phyloP scores from a whole-genome alignment of 2,888 invertebrate genomes.

The Beris morrisii region DNA sequence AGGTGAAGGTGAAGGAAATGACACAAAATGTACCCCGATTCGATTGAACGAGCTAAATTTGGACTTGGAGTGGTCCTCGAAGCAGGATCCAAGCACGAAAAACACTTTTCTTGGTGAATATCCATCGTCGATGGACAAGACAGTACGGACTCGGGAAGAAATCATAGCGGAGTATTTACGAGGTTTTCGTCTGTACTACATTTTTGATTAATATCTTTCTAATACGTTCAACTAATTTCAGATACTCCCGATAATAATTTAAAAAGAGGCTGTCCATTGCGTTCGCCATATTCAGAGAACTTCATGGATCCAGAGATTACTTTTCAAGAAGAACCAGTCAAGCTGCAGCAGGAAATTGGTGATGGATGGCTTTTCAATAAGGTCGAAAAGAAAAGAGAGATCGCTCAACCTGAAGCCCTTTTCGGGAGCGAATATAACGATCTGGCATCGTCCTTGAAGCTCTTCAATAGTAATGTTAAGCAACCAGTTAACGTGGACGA shows the following conservation, averaged over 20 bases:
- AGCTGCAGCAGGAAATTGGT: background rate
- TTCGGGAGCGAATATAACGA: slow-evolving; percentile 16
- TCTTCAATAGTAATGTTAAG: slow-evolving; percentile 1
- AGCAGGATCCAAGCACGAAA: background rate
- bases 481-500: background rate
- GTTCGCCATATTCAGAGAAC: slow-evolving; percentile 3
- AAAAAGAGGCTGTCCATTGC: background rate
- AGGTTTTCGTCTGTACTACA: too few species aligned
- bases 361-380: background rate
- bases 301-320: background rate
- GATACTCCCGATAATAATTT: background rate
- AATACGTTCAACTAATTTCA: background rate
- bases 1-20: slow-evolving; percentile 31
- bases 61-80: slow-evolving; percentile 32
- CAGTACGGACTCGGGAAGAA: background rate
- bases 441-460: slow-evolving; percentile 12
- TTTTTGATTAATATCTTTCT: too few species aligned
- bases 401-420: slow-evolving; percentile 10
- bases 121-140: background rate
- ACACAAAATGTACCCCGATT: slow-evolving; percentile 39
- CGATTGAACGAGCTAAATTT: slow-evolving; percentile 40
- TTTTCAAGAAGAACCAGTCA: background rate
- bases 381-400: slow-evolving; percentile 28
- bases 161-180: too few species aligned
- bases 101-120: background rate